These are phyloP conservation scores for Notoglanidium macrostoma DNA, from an alignment of 2,797 vertebrate species.

Conservation along the genomic window DNA sequence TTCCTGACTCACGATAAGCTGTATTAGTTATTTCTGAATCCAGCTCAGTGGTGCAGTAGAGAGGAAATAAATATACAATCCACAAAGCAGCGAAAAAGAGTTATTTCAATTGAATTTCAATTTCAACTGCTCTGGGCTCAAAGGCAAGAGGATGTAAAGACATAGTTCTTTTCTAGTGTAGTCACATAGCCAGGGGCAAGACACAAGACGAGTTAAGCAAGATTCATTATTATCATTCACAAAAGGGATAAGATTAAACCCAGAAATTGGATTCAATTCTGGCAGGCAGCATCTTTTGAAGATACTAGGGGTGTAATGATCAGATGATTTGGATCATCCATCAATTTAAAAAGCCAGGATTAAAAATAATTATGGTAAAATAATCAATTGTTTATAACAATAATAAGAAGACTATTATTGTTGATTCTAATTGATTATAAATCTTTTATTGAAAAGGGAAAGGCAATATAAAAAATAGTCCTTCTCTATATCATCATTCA, in stretches of 20 bases:
- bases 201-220: neutral
- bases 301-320: neutral
- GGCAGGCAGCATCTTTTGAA: neutral
- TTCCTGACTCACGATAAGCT: neutral
- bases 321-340: neutral
- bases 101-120: neutral
- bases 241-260: neutral
- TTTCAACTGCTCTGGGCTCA: neutral
- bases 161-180: neutral
- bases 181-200: neutral
- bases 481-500: neutral
- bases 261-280: neutral
- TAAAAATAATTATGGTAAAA: neutral
- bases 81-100: neutral
- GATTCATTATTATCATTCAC: neutral
- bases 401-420: neutral
- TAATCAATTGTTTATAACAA: neutral
- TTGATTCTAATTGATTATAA: neutral
- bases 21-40: neutral
- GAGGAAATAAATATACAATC: neutral
- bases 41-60: neutral
- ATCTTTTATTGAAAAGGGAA: neutral
- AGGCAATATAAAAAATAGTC: neutral
- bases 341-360: neutral
- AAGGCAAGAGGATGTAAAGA: neutral